These are phyloP conservation scores for Serranus cabrilla DNA, from an alignment of 2,797 vertebrate species.

Conservation along the genomic window DNA sequence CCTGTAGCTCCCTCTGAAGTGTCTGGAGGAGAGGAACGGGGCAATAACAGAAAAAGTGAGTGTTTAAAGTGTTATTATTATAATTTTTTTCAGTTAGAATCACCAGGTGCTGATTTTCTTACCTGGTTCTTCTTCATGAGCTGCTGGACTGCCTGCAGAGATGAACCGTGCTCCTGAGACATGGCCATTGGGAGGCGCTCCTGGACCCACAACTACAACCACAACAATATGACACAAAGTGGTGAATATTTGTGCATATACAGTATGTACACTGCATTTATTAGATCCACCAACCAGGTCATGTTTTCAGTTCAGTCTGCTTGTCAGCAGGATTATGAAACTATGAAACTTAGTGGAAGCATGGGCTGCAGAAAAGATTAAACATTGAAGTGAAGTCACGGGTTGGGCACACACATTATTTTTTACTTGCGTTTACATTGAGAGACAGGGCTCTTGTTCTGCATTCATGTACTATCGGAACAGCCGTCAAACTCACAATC, in stretches of 20 bases:
- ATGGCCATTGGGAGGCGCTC: slow-evolving; percentile 92
- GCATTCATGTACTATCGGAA: too few relatives aligned
- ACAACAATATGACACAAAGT: slow-evolving; percentile 16
- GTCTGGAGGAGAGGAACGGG: slow-evolving; percentile 64
- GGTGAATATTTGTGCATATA: not conserved
- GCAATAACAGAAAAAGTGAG: not conserved
- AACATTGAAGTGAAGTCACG: too few relatives aligned
- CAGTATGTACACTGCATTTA: not conserved
- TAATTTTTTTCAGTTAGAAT: not conserved
- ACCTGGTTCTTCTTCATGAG: slow-evolving; percentile 98
- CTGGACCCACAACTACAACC: slow-evolving; percentile 92
- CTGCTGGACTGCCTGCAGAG: slow-evolving; percentile 93
- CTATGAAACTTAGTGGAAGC: too few relatives aligned
- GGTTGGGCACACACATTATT: too few relatives aligned
- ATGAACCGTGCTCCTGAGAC: slow-evolving; percentile 89
- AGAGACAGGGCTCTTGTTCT: too few relatives aligned
- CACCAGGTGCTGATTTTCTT: not conserved
- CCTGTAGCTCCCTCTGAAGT: slow-evolving; percentile 92
- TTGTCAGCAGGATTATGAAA: too few relatives aligned
- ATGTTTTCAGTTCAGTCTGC: too few relatives aligned
- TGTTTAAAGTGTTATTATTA: not conserved
- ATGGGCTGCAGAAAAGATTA: too few relatives aligned
- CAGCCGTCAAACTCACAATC: slow-evolving; percentile 85
- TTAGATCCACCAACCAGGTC: too few relatives aligned
- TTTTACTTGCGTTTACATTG: too few relatives aligned